These are phyloP conservation scores for Callithrix jacchus DNA, from an alignment of 2,113 vertebrate species.

Conservation along the genomic window DNA sequence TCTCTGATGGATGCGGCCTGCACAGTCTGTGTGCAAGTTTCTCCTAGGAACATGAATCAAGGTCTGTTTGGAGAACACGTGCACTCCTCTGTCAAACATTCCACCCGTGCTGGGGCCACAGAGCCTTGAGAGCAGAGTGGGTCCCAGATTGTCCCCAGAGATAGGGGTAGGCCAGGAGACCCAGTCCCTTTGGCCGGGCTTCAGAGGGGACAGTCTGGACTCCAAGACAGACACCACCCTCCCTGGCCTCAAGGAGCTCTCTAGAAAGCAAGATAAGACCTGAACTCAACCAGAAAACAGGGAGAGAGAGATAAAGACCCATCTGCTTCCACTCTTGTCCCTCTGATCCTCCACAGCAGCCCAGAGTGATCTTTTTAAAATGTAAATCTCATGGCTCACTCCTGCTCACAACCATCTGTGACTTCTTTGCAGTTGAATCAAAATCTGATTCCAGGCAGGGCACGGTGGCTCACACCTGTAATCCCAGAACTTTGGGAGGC, in stretches of 20 bases:
- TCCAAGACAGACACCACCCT: neutral
- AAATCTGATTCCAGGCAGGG: neutral
- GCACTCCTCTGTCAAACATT: slow-evolving; percentile 83
- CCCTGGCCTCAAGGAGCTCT: slow-evolving; percentile 67
- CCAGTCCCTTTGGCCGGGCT: rapidly evolving
- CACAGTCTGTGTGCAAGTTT: slow-evolving; percentile 84
- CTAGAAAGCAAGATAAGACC: slow-evolving; percentile 70
- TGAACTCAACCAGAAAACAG: slow-evolving; percentile 26
- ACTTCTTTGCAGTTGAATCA: slow-evolving; percentile 9
- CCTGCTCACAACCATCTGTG: neutral
- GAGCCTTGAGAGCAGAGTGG: slow-evolving; percentile 46
- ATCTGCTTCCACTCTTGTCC: slow-evolving; percentile 63
- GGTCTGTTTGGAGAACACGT: slow-evolving; percentile 86
- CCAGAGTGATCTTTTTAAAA: neutral
- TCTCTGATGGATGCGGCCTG: slow-evolving; percentile 84
- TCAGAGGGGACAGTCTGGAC: neutral
- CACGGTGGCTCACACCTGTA: no score
- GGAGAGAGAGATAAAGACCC: slow-evolving; percentile 65
- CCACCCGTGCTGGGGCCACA: slow-evolving; percentile 71
- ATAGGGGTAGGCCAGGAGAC: neutral
- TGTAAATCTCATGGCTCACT: neutral
- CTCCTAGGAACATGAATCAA: slow-evolving; percentile 87
- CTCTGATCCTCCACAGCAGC: slow-evolving; percentile 52
- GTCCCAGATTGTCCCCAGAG: slow-evolving; percentile 45
- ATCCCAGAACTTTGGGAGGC: no score